These are phyloP conservation scores for Meta bourneti DNA, from an alignment of 2,888 invertebrate genomes.

Conservation along the genomic window DNA sequence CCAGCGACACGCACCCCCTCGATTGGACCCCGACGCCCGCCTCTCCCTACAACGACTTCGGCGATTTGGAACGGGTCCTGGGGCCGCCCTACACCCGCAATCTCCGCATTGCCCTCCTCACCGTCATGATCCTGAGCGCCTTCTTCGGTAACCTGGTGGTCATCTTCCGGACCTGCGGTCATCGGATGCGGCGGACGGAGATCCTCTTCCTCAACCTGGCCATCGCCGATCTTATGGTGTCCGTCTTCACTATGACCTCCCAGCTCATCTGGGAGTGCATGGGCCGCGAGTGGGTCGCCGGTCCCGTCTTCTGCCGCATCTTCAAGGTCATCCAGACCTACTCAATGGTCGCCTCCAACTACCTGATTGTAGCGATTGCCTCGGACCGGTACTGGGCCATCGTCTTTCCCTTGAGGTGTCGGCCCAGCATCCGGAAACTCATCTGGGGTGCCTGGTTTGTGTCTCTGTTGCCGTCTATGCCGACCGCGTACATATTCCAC, in stretches of 20 bases:
- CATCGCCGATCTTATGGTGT: conserved; percentile 80
- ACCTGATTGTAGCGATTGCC: conserved; percentile 81
- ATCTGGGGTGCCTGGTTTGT: conserved; percentile 56
- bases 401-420: conserved; percentile 79
- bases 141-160: conserved; percentile 61
- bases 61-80: conserved; percentile 15
- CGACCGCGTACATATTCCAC: conserved; percentile 71
- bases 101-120: conserved; percentile 48
- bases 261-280: conserved; percentile 80
- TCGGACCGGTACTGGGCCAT: conserved; percentile 81
- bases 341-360: conserved; percentile 80
- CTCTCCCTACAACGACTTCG: not conserved
- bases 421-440: conserved; percentile 21
- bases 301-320: conserved; percentile 80
- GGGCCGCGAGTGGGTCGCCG: conserved; percentile 80
- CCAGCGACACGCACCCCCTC: not conserved
- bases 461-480: conserved; percentile 66
- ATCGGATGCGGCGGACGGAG: conserved; percentile 16
- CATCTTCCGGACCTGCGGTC: conserved; percentile 24
- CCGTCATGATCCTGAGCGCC: conserved; percentile 58
- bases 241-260: conserved; percentile 79
- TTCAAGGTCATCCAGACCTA: conserved; percentile 81
- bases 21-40: not conserved
- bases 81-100: conserved; percentile 70
- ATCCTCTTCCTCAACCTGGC: conserved; percentile 80